Conservation (phyloP, 64 coral and sea anemone genomes). For the Orbicella faveolata region DNA sequence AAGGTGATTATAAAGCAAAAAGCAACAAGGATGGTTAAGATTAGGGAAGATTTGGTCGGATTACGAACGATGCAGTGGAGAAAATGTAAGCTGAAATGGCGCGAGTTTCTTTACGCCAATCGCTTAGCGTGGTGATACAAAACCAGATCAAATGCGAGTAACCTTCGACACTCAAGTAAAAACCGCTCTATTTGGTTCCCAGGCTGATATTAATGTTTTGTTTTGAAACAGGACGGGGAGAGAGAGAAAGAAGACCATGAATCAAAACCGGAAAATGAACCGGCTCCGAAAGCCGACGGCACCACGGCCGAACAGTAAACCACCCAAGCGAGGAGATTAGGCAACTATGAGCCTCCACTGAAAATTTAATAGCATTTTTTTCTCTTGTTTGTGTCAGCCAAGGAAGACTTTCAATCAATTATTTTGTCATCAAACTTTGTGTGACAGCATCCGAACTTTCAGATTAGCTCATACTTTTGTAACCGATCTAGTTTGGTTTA, state of each 20-base stretch:
- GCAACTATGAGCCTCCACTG: conserved; percentile 40
- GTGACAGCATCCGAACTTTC: background rate
- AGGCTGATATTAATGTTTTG: background rate
- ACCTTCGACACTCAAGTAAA: too few relatives aligned
- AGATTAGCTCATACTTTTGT: conserved; percentile 1
- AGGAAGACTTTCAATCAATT: background rate
- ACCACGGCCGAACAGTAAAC: conserved; percentile 15
- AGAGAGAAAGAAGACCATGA: conserved; percentile 11
- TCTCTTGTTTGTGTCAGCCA: conserved; percentile 16
- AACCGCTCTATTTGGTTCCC: too few relatives aligned
- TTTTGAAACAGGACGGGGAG: conserved; percentile 32
- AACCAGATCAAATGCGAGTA: too few relatives aligned
- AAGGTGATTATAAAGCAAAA: too few relatives aligned
- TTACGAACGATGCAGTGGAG: background rate
- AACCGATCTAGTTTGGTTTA: background rate
- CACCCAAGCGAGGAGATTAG: conserved; percentile 12
- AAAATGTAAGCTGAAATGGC: background rate
- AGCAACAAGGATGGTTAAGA: too few relatives aligned
- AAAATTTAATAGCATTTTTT: conserved; percentile 33
- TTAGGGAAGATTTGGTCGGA: too few relatives aligned
- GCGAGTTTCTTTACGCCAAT: too few relatives aligned
- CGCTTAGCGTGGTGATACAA: too few relatives aligned
- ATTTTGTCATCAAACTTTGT: conserved; percentile 14
- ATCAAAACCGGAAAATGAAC: conserved; percentile 14
- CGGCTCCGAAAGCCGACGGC: conserved; percentile 15